Base-by-base conservation (phyloP, 2,797 vertebrate genomes). In the Sebastes jordani region DNA sequence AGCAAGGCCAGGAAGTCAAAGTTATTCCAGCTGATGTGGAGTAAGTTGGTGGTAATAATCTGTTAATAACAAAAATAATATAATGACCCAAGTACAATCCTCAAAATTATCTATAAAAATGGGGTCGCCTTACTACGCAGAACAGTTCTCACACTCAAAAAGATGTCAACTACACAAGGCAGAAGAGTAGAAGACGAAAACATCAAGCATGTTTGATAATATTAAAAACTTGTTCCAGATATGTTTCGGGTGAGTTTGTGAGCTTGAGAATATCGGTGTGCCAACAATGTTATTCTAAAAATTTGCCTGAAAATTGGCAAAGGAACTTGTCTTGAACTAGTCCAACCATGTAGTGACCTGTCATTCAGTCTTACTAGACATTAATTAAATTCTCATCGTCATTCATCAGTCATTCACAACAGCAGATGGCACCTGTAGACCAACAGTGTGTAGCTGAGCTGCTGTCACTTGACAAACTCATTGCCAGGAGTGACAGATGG, bases 341-440 rank as follows among this genome's bases (percentile, higher is more conserved):
- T 55, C 64, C 56, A 60, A 46, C 72, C 54, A 42, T 56, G 46
- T 54, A 60, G 29, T 2, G 42, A 11, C 42, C 27, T 73, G 67
- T 74, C 63, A 67, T 64, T 83, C 34, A 66, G 63, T 46, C 18
- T 16, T 25, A 46, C 6, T 10, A 7, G 25, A 18, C 10, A 10
- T 34, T 25, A 11, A 56, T 76, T 61, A 61, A 64, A 74, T 71
- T 76, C 62, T 52, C 10, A 54, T 32, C 4, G 11, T 52, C 10
- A 42, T 52, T 66, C 36, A 34, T 52, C 68, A 59, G 69, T 70
- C 70, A 72, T 56, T 55, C 74, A 72, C 67, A 76, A 20, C 68
- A 79, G 36, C 82, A 82, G 46, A 74, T 82, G 67, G 58, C 58
- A 71, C 58, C 79, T 62, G 46, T 71, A 58, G 30, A 63, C 23